Evolutionary conservation across 1,140 invertebrate species (phyloP), one percentile per base, ranked within the genome.

Genomic region (Anastatus disparis): DNA sequence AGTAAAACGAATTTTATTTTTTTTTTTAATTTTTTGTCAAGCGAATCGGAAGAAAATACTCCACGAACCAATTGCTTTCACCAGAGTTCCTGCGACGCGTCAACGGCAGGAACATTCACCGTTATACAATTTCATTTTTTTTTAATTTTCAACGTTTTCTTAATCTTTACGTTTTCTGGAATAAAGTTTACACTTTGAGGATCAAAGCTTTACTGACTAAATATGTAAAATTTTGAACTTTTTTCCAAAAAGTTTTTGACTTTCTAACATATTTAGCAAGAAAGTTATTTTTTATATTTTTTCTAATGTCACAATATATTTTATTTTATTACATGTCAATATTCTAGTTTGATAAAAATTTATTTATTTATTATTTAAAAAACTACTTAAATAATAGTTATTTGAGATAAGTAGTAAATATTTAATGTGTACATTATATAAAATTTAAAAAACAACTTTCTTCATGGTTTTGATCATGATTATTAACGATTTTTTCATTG

Each of bases 41-140:
- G 24, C 31, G 9, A 27, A 29, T 62, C 15, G 40, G 1, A 64
- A 59, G 35, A 58, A 58, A 63, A 59, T 56, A 40, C 7, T 13
- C 15, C 27, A 55, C 17, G 29, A 12, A 44, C 31, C 13, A 65
- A 46, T 59, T 50, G 29, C 20, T 52, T 71, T 65, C 44, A 59
- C 44, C 27, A 2, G 15, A 48, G 53, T 71, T 71, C 70, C 70
- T 66, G 70, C 53, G 55, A 66, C 46, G 42, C 42, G 10, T 65
- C 62, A 61, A 65, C 27, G 38, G 55, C 70, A 71, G 70, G 62
- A 71, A 71, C 53, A 26, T 59, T 52, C 4, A 61, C 31, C 62
- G 27, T 35, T 64, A 59, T 42, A 38, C 22, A 38, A 48, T 52
- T 31, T 2, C n/a, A 64, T 27, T 52, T 64, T n/a, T 48, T 42